phyloP scores from a whole-genome alignment of 1,140 invertebrate genomes.

The Drosophila obscura region DNA sequence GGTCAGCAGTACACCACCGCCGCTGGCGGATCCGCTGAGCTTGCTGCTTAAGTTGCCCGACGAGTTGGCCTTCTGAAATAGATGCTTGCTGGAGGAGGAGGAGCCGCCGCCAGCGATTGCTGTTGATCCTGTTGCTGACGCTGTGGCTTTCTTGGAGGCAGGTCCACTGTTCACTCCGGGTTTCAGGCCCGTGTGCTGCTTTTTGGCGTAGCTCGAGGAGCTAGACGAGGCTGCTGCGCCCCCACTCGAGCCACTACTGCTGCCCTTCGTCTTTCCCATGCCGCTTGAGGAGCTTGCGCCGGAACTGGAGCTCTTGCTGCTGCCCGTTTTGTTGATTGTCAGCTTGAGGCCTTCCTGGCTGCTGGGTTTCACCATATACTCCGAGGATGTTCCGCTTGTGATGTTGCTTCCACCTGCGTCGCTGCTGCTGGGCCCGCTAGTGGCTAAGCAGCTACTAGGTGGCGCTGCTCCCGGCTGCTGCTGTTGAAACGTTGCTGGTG shows the following conservation, averaged over 20 bases:
- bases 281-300: constrained; percentile 18
- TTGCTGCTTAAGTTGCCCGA: constrained; percentile 75
- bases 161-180: constrained; percentile 87
- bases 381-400: constrained; percentile 73
- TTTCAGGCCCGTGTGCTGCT: constrained; percentile 91
- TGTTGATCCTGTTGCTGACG: constrained; percentile 12
- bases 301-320: constrained; percentile 37
- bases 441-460: constrained; percentile 52
- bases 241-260: constrained; percentile 8
- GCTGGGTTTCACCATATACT: constrained; percentile 88
- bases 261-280: constrained; percentile 25
- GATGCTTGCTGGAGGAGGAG: constrained; percentile 61
- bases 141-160: constrained; percentile 67
- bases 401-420: constrained; percentile 22
- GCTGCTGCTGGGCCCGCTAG: constrained; percentile 28
- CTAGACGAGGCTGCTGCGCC: constrained; percentile 6
- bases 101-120: constrained; percentile 8
- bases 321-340: constrained; percentile 92
- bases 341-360: constrained; percentile 93
- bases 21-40: constrained; percentile 42
- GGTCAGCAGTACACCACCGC: constrained; percentile 62
- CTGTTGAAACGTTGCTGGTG: constrained; percentile 34
- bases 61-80: constrained; percentile 79
- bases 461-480: constrained; percentile 46
- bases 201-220: constrained; percentile 46